Base-by-base conservation (phyloP, 1,140 invertebrate genomes). In the Aradophagus sp. region DNA sequence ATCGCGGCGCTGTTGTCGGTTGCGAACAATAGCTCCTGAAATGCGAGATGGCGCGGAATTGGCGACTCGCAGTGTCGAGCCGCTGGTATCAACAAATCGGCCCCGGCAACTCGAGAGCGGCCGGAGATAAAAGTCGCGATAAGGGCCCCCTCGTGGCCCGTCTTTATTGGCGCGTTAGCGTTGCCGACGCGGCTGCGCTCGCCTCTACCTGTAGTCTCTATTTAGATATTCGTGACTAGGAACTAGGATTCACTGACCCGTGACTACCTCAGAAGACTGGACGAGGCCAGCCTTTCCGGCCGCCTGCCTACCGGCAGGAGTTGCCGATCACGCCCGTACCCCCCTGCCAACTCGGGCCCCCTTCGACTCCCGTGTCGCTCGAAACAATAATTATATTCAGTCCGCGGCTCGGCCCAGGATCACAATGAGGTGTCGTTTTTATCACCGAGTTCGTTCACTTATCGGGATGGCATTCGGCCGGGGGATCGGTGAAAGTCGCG, bases 181-280 rank as follows among this genome's bases (percentile, higher is more conserved):
- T 55, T 63, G 32, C 48, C 59, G 59, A 63, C 48, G 48, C 32
- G 48, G 20, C 7, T 2, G 31, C 10, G 42, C 50, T 17, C 53
- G 31, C 61, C 38, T 52, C 26, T 47, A 41, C 50, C 42, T 41
- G 48, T 56, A 66, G 63, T 56, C 68, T 70, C 38, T 70, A 73
- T 67, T 65, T 62, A 66, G 66, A 69, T 71, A 82, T 80, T 82
- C 81, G 82, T 83, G 81, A 80, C 81, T 82, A 79, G 75, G 74
- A 81, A 82, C 79, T 75, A 77, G 79, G 77, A 83, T 78, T 81
- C 81, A 76, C 77, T 84, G 81, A 84, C 81, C 81, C 82, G 79
- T 83, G 82, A 84, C 82, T 80, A 77, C 77, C 68, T 71, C 71
- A 78, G 75, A 55, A 79, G 62, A 78, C 72, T 73, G 63, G 75